Evolutionary conservation across 1,140 invertebrate species (phyloP).

Genomic region (Drosophila paulistorum): DNA sequence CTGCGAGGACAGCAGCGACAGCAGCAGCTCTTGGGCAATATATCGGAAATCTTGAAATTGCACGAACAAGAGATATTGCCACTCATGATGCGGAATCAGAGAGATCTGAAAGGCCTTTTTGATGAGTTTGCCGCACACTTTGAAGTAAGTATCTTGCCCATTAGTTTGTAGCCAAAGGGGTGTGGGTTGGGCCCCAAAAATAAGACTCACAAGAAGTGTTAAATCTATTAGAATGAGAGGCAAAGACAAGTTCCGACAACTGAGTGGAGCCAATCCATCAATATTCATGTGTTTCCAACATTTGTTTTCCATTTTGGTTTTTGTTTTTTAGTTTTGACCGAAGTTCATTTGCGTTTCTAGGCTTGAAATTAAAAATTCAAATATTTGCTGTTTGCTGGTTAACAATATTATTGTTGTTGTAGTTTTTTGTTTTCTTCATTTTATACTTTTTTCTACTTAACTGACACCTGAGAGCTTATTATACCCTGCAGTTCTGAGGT

Average conservation of each 20-base stretch:
- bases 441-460: conserved; percentile 17
- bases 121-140: conserved; percentile 74
- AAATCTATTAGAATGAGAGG: conserved; percentile 33
- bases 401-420: background rate
- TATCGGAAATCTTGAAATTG: conserved; percentile 68
- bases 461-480: conserved; percentile 40
- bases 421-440: conserved; percentile 14
- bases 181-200: conserved; percentile 33
- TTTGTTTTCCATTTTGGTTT: conserved; percentile 25
- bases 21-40: conserved; percentile 61
- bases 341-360: conserved; percentile 11
- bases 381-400: conserved; percentile 44
- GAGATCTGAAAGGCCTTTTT: conserved; percentile 76
- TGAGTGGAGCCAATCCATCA: conserved; percentile 42
- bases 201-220: conserved; percentile 13
- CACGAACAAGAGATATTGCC: conserved; percentile 77
- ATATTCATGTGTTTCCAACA: conserved; percentile 30
- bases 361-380: conserved; percentile 46
- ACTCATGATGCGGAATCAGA: conserved; percentile 72
- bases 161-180: background rate
- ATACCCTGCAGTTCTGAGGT: background rate
- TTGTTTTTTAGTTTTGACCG: background rate
- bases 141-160: conserved; percentile 63
- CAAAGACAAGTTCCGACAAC: conserved; percentile 56
- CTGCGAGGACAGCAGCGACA: conserved; percentile 60